Evolutionary conservation across 1,140 invertebrate species (phyloP), one percentile per base, ranked within the genome.

Genomic region (Aphaenogaster rudis): DNA sequence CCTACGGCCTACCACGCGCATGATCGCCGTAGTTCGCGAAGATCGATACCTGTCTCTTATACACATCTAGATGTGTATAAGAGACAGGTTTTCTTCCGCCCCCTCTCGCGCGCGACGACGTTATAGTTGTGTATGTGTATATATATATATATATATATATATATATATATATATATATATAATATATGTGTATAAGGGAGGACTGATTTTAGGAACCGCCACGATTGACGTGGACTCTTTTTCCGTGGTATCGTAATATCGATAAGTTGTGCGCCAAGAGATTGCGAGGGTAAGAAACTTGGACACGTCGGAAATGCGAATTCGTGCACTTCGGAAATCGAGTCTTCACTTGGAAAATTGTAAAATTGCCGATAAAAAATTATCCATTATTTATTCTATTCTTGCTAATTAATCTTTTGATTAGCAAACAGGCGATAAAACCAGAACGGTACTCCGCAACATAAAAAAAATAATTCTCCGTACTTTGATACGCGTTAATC

Each of bases 21-120:
- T 89, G 89, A 69, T 90, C 88, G 64, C 86, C 28, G 74, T 82
- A 86, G 71, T 86, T 82, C 50, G 85, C 69, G 17, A 84, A 89
- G 85, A 90, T 87, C 86, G 89, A 90, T 87, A n/a, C n/a, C n/a
- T n/a, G n/a, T n/a, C n/a, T n/a, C n/a, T n/a, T n/a, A n/a, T n/a
- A n/a, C n/a, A n/a, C n/a, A n/a, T n/a, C n/a, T n/a, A n/a, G n/a
- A n/a, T n/a, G n/a, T n/a, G n/a, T n/a, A n/a, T n/a, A n/a, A n/a
- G n/a, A n/a, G n/a, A n/a, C n/a, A n/a, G n/a, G 66, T 61, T 89
- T 87, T 72, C 88, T 74, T 39, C 28, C 48, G 39, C 33, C 28
- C 33, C 64, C 11, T 52, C 11, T 33, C 39, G 50, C 45, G 2
- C 11, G 11, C n/a, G 11, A 42, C 36, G 11, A 59, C n/a, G 13